Conservation (phyloP, 1,140 invertebrate genomes). For the Cydia fagiglandana region DNA sequence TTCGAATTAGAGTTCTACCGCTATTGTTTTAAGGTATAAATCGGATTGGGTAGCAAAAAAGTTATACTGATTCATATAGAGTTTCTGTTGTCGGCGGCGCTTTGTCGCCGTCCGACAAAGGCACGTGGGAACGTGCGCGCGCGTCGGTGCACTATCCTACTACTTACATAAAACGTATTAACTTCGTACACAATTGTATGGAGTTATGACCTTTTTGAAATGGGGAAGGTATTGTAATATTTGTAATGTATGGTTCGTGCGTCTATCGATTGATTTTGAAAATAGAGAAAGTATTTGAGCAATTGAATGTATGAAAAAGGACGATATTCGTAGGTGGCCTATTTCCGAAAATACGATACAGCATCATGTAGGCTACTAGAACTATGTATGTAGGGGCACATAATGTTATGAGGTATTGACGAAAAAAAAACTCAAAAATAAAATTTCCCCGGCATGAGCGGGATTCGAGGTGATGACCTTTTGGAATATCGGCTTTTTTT, state of each 20-base stretch:
- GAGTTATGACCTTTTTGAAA: not conserved
- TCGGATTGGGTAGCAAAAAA: conserved; percentile 34
- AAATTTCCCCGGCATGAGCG: too few relatives aligned
- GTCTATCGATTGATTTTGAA: conserved; percentile 41
- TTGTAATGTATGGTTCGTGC: conserved; percentile 55
- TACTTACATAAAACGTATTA: conserved; percentile 44
- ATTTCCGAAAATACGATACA: not conserved
- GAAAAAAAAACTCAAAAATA: too few relatives aligned
- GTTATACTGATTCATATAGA: conserved; percentile 34
- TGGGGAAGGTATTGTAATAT: conserved; percentile 33
- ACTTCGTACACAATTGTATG: not conserved
- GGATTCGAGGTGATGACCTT: too few relatives aligned
- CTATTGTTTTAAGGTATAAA: conserved; percentile 31
- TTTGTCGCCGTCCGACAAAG: conserved; percentile 75
- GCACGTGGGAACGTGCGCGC: conserved; percentile 73
- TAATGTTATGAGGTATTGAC: too few relatives aligned
- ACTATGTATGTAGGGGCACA: too few relatives aligned
- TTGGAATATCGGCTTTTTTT: too few relatives aligned
- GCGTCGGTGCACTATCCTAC: conserved; percentile 45
- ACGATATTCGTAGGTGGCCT: conserved; percentile 3
- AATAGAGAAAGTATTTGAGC: conserved; percentile 15
- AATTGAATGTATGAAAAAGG: conserved; percentile 14
- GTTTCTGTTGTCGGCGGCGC: conserved; percentile 57
- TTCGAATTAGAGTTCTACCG: conserved; percentile 36
- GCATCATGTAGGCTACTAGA: not conserved